Percentiles rank a stretch among this genome's conserved stretches.
Evolutionary conservation across 92 coral and sea anemone genomes (phyloP).

Genomic region (Parazoanthus atlanticus): DNA sequence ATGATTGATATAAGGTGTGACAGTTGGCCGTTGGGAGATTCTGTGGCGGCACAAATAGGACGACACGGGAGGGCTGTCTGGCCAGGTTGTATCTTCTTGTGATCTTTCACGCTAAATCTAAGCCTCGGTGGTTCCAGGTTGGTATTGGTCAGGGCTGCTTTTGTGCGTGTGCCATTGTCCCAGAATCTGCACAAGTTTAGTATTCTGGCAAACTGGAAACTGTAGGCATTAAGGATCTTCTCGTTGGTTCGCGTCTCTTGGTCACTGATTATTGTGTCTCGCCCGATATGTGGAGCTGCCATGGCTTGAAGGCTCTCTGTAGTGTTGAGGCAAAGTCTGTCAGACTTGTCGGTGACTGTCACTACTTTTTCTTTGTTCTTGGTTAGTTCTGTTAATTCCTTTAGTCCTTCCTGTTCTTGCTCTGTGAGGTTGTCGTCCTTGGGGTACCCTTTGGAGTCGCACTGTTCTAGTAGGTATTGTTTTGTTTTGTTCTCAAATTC

Average conservation of each 20-base stretch:
- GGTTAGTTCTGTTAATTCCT: conserved; percentile 11
- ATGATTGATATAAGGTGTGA: not conserved
- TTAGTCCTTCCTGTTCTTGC: not conserved
- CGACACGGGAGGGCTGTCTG: too few species aligned
- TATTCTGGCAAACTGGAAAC: too few species aligned
- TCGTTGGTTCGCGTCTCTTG: not conserved
- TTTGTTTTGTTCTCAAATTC: not conserved
- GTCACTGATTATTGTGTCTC: not conserved
- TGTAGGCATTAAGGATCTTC: too few species aligned
- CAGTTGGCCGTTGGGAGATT: conserved; percentile 16
- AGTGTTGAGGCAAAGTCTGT: conserved; percentile 18
- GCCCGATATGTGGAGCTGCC: conserved; percentile 16
- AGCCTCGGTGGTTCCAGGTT: too few species aligned
- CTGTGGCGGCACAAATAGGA: conserved; percentile 2
- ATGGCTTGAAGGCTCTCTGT: conserved; percentile 15
- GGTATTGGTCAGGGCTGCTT: too few species aligned
- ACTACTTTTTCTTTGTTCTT: not conserved
- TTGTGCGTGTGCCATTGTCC: too few species aligned
- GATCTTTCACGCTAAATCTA: too few species aligned
- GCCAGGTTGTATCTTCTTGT: too few species aligned
- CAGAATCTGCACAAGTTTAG: too few species aligned
- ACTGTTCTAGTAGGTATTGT: too few species aligned
- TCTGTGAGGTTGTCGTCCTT: conserved; percentile 2
- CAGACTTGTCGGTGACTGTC: conserved; percentile 11
- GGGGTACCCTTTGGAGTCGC: conserved; percentile 5